phyloP scores from a whole-genome alignment of 2,797 vertebrate genomes.

The Phrynocephalus guinanensis region DNA sequence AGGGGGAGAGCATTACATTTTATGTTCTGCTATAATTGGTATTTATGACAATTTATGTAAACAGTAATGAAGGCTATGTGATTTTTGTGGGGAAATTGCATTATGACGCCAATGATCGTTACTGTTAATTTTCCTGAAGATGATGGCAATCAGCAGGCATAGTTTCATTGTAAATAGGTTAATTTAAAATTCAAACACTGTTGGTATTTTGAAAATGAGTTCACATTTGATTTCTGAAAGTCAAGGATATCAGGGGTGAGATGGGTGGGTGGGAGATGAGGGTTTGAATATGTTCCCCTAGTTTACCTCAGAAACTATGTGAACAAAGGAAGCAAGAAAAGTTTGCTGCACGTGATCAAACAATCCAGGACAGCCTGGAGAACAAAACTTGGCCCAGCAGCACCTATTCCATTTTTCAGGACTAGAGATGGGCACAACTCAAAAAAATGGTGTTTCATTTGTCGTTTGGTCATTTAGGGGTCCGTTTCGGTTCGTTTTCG shows the following conservation, averaged over 20 bases:
- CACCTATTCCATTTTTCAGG: not conserved
- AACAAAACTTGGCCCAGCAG: not conserved
- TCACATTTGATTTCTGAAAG: conserved; percentile 81
- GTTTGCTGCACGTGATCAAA: conserved; percentile 11
- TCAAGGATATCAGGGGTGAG: conserved; percentile 71
- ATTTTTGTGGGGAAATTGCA: conserved; percentile 84
- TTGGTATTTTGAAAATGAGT: conserved; percentile 81
- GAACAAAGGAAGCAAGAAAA: conserved; percentile 40
- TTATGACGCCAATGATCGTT: conserved; percentile 86
- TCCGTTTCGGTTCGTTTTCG: too few relatives aligned
- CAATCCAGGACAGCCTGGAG: not conserved
- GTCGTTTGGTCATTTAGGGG: too few relatives aligned
- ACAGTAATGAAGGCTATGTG: conserved; percentile 85
- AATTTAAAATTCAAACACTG: conserved; percentile 85
- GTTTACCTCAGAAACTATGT: conserved; percentile 50
- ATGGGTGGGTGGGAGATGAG: not conserved
- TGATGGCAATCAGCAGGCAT: conserved; percentile 84
- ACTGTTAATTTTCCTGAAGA: conserved; percentile 86
- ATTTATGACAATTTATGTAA: conserved; percentile 88
- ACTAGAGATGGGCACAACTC: too few relatives aligned
- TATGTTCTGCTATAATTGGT: conserved; percentile 85
- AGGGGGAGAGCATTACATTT: conserved; percentile 82
- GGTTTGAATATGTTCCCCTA: conserved; percentile 51
- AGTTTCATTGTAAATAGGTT: conserved; percentile 86
- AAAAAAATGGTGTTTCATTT: too few relatives aligned